Evolutionary conservation across 1,140 invertebrate genomes (phyloP).

Genomic region (honey bee (Apis mellifera)): Amel_HAv3.1 CM009934.2:12785001-12785500

Average conservation of each 20-base stretch:
- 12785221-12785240: too few relatives aligned
- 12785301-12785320: background rate
- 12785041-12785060: too few relatives aligned
- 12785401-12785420: conserved; percentile 58
- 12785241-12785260: conserved; percentile 15
- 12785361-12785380: conserved; percentile 32
- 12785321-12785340: conserved; percentile 28
- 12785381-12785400: conserved; percentile 60
- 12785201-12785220: background rate
- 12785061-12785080: too few relatives aligned
- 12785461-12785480: background rate
- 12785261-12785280: conserved; percentile 3
- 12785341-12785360: conserved; percentile 57
- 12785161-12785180: background rate
- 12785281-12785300: conserved; percentile 2
- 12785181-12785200: conserved; percentile 26
- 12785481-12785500: conserved; percentile 44
- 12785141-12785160: too few relatives aligned
- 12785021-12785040: too few relatives aligned
- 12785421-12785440: conserved; percentile 53
- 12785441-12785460: background rate
- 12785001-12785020: too few relatives aligned
- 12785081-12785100: too few relatives aligned
- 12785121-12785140: too few relatives aligned
- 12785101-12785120: too few relatives aligned